Conservation (phyloP, 2,797 vertebrate species). For the Passerculus sandwichensis region DNA sequence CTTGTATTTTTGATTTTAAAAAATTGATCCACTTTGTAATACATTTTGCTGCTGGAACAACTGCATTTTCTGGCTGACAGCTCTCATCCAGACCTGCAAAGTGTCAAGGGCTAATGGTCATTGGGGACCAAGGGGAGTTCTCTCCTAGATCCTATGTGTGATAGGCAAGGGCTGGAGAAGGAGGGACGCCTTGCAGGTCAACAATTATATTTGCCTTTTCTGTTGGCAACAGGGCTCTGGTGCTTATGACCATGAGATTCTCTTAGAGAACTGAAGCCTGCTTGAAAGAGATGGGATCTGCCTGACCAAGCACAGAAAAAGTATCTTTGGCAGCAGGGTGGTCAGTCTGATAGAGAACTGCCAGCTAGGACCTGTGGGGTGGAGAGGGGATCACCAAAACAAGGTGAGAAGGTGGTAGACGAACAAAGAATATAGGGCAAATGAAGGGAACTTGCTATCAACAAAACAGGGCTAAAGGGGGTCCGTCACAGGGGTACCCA, state of each 20-base stretch:
- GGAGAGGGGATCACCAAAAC: neutral
- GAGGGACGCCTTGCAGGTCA: neutral
- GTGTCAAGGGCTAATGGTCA: neutral
- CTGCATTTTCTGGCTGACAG: neutral
- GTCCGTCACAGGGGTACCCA: fast-evolving
- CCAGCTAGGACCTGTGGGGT: neutral
- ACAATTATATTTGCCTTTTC: neutral
- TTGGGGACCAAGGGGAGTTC: fast-evolving
- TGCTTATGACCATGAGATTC: neutral
- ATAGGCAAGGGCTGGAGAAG: neutral
- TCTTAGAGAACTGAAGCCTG: neutral
- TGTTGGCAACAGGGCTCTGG: neutral
- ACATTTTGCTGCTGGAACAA: neutral
- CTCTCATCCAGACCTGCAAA: neutral
- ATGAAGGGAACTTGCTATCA: neutral
- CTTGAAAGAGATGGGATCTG: neutral
- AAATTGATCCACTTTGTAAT: neutral
- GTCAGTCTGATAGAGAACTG: neutral
- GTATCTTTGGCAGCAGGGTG: neutral
- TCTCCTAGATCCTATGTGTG: neutral
- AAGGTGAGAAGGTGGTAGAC: neutral
- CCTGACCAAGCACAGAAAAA: neutral
- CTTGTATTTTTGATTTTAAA: neutral
- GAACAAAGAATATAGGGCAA: neutral
- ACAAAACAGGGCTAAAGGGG: neutral